Evolutionary conservation across 2,888 invertebrate genomes (phyloP), one percentile per base, ranked within the genome.

Genomic region (Oscheius sp.): DNA sequence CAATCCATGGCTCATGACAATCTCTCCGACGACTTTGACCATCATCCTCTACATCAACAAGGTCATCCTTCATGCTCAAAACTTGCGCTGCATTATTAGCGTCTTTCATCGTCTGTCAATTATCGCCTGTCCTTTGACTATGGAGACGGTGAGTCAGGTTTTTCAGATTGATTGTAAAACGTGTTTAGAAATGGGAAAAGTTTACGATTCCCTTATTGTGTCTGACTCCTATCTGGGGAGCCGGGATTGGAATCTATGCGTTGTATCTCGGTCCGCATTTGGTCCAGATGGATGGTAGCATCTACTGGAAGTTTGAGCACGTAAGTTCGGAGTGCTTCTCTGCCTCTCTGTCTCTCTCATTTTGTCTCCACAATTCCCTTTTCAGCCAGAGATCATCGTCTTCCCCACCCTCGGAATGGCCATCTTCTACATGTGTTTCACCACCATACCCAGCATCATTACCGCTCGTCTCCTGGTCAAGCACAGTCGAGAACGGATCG

Each of bases 271-370:
- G 53, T 13, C 33, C 68, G 7, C 37, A 21, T 53, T 13, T 68
- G 13, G 11, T 1, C 9, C 37, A 37, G 9, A n/a, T 11, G 13
- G 5, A 68, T 55, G 68, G 55, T n/a, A 51, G 35, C n/a, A 35
- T 68, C n/a, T 68, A 68, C 29, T 68, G 53, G 42, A 33, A 68
- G n/a, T 68, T 68, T 29, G 37, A n/a, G 2, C n/a, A 55, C 35
- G 68, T 68, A 37, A 50, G 65, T 29, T 35, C 3, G 5, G n/a
- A 53, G 4, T 53, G 7, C 1, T 11, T 13, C 53, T 29, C 3
- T 21, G 53, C n/a, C 11, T 53, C 29, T 10, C 53, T 53, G 53
- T 53, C 53, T 33, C 11, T 58, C 33, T 29, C 4, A 21, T 21
- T 21, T 21, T 21, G 21, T 7, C 11, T 11, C 58, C 32, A 58